Evolutionary conservation across 64 coral and sea anemone genomes (phyloP).

Genomic region (Cladopsammia gracilis): DNA sequence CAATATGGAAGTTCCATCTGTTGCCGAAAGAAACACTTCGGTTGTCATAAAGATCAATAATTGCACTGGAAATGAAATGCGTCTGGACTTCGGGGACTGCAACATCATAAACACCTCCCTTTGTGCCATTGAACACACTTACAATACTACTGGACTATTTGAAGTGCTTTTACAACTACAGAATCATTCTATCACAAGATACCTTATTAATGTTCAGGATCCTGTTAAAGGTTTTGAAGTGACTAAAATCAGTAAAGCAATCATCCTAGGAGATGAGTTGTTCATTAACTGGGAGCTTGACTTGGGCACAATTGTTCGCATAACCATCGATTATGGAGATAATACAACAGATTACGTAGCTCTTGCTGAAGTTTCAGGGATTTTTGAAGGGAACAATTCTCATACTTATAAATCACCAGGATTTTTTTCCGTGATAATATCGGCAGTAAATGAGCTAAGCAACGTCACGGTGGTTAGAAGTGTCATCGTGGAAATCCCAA

Average conservation of each 20-base stretch:
- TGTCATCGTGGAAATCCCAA: slow-evolving; percentile 64
- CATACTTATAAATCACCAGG: slow-evolving; percentile 29
- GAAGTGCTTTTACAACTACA: slow-evolving; percentile 36
- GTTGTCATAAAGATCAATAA: background rate
- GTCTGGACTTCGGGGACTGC: slow-evolving; percentile 69
- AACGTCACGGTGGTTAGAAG: background rate
- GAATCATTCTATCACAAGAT: slow-evolving; percentile 20
- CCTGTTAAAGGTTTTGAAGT: slow-evolving; percentile 17
- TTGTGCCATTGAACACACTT: slow-evolving; percentile 61
- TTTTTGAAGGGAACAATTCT: background rate
- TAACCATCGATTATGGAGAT: slow-evolving; percentile 64
- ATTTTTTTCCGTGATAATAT: slow-evolving; percentile 11
- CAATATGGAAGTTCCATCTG: background rate
- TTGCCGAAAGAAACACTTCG: background rate
- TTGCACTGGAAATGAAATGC: slow-evolving; percentile 25
- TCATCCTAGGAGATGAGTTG: slow-evolving; percentile 23
- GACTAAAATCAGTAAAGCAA: background rate
- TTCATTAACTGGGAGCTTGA: slow-evolving; percentile 37
- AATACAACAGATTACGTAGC: background rate
- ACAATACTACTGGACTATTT: slow-evolving; percentile 42
- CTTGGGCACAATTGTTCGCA: slow-evolving; percentile 20
- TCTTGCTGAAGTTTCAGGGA: background rate
- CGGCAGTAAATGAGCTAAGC: slow-evolving; percentile 45
- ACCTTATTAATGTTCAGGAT: slow-evolving; percentile 36
- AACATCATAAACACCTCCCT: background rate